These are phyloP conservation scores for Chiridota heheva DNA, from an alignment of 35 echinoderm and acorn worm genomes.

Conservation along the genomic window DNA sequence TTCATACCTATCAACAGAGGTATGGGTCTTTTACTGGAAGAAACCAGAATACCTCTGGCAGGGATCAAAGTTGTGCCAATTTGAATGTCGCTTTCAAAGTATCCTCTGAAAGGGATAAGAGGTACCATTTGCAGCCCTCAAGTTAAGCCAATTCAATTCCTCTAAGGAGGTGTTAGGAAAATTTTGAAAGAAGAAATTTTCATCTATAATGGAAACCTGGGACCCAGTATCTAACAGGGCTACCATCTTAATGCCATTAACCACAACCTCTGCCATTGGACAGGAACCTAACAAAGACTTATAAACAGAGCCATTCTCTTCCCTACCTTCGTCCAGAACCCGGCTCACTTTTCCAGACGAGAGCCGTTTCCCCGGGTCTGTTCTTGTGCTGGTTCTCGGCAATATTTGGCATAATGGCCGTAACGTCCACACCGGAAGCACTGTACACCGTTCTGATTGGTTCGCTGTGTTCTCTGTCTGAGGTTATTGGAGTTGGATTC, in stretches of 20 bases:
- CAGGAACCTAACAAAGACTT: too few species aligned
- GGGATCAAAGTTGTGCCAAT: background rate
- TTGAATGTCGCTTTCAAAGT: slow-evolving; percentile 4
- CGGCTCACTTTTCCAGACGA: too few species aligned
- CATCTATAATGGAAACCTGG: slow-evolving; percentile 16
- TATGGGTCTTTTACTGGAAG: background rate
- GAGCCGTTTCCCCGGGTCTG: too few species aligned
- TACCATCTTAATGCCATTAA: background rate
- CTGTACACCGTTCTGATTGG: too few species aligned
- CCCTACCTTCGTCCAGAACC: too few species aligned
- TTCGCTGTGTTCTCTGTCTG: too few species aligned
- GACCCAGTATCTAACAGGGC: slow-evolving; percentile 38
- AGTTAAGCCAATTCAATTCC: background rate
- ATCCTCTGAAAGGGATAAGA: slow-evolving; percentile 20
- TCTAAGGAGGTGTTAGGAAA: background rate
- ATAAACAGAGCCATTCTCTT: too few species aligned
- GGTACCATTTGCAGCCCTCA: background rate
- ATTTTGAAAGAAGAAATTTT: background rate
- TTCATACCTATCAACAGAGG: background rate
- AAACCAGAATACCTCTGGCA: slow-evolving; percentile 17
- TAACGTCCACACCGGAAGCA: too few species aligned
- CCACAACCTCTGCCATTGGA: background rate
- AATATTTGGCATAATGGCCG: too few species aligned
- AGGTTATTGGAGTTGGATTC: too few species aligned
- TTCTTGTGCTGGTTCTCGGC: too few species aligned